Evolutionary conservation across 2,888 invertebrate genomes (phyloP).

Genomic region (Eurytoma californica): DNA sequence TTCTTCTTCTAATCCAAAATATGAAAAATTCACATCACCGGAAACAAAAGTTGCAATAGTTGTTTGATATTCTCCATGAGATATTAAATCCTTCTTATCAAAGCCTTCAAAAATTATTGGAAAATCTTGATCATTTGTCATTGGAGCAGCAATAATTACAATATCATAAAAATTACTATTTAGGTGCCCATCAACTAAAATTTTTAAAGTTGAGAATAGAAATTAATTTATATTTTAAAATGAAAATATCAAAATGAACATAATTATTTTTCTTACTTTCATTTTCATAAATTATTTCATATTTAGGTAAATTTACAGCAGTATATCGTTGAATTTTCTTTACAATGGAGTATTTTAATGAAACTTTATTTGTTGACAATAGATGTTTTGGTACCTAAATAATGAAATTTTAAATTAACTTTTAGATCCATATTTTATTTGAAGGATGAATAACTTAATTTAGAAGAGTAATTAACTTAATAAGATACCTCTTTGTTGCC

Average conservation of each 20-base stretch:
- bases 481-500: constrained; percentile 77
- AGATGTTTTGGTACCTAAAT: constrained; percentile 68
- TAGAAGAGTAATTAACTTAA: background rate
- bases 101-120: constrained; percentile 75
- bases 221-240: background rate
- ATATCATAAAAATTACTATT: constrained; percentile 75
- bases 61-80: constrained; percentile 76
- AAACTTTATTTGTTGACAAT: constrained; percentile 64
- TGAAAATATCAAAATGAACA: background rate
- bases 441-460: background rate
- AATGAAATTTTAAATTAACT: constrained; percentile 41
- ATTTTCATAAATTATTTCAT: constrained; percentile 65
- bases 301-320: constrained; percentile 56
- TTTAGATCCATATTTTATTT: background rate
- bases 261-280: constrained; percentile 58
- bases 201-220: background rate
- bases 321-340: constrained; percentile 63
- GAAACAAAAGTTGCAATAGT: constrained; percentile 78
- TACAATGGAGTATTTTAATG: constrained; percentile 63
- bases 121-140: constrained; percentile 73
- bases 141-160: constrained; percentile 79
- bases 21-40: constrained; percentile 75
- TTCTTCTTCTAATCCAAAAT: constrained; percentile 73
- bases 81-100: constrained; percentile 67
- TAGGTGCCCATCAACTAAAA: constrained; percentile 61